phyloP scores from a whole-genome alignment of 2,888 invertebrate species.

The Drepana falcataria region DNA sequence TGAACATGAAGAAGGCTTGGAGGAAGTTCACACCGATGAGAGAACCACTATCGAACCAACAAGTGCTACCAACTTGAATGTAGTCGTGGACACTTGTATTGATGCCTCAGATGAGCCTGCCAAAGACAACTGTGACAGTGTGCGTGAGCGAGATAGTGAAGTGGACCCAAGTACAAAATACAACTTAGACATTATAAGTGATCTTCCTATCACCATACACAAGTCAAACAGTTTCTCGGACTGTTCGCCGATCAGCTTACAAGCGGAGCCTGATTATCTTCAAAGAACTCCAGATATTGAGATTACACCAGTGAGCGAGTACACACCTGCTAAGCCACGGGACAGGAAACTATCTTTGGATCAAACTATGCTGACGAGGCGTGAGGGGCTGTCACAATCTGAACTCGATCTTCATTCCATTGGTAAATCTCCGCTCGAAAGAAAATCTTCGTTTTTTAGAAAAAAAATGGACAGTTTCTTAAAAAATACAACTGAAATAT shows the following conservation, averaged over 20 bases:
- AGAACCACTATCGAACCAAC: constrained; percentile 18
- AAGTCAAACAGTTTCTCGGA: constrained; percentile 29
- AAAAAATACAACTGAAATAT: constrained; percentile 66
- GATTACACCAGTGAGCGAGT: constrained; percentile 16
- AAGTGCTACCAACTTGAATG: constrained; percentile 48
- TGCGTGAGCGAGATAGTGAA: constrained; percentile 10
- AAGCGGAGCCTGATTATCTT: constrained; percentile 12
- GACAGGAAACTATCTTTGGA: constrained; percentile 65
- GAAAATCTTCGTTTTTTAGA: constrained; percentile 68
- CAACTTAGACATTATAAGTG: constrained; percentile 8
- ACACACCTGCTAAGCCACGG: constrained; percentile 21
- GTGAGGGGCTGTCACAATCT: constrained; percentile 59
- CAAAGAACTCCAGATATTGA: constrained; percentile 9
- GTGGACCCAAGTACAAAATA: constrained; percentile 5
- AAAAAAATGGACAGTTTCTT: constrained; percentile 70
- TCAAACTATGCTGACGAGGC: constrained; percentile 51
- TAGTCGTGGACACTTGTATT: constrained; percentile 21
- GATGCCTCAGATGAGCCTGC: constrained; percentile 8
- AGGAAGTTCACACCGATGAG: constrained; percentile 19
- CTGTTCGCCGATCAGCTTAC: constrained; percentile 16
- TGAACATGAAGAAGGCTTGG: constrained; percentile 47
- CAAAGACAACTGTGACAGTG: constrained; percentile 5
- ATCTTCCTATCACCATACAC: constrained; percentile 8
- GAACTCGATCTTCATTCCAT: constrained; percentile 64
- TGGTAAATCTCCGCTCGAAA: constrained; percentile 61